A percentile compares a stretch with the other conserved stretches of the same genome.
Evolutionary conservation across 2,888 invertebrate genomes (phyloP).

Genomic region (Portevinia maculata): DNA sequence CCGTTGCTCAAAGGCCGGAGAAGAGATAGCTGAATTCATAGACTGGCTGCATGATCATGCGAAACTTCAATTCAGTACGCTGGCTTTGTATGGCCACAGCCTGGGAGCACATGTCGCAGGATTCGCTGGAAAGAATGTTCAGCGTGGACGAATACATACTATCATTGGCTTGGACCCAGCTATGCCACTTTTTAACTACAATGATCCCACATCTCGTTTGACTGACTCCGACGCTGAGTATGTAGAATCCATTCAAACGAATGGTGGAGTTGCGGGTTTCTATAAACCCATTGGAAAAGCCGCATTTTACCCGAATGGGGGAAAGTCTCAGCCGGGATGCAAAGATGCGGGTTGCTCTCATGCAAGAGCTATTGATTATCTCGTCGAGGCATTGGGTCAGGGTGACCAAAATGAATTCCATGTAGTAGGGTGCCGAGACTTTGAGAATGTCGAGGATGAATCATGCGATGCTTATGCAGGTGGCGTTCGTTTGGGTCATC

Average conservation of each 20-base stretch:
- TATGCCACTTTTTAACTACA: slow-evolving; percentile 65
- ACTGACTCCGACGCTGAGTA: slow-evolving; percentile 70
- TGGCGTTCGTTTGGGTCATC: slow-evolving; percentile 27
- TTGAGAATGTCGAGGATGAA: slow-evolving; percentile 16
- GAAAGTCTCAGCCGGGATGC: slow-evolving; percentile 84
- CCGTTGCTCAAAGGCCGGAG: slow-evolving; percentile 71
- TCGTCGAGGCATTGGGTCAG: slow-evolving; percentile 79
- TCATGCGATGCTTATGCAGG: slow-evolving; percentile 7
- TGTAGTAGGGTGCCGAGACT: slow-evolving; percentile 23
- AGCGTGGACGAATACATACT: slow-evolving; percentile 84
- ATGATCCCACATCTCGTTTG: slow-evolving; percentile 54
- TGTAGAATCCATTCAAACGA: slow-evolving; percentile 75
- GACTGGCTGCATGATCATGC: slow-evolving; percentile 82
- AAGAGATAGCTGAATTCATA: slow-evolving; percentile 70
- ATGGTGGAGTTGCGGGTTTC: slow-evolving; percentile 71
- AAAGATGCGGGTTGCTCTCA: too few relatives aligned
- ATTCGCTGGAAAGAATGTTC: slow-evolving; percentile 84
- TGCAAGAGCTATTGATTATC: slow-evolving; percentile 79
- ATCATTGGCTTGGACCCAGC: slow-evolving; percentile 82
- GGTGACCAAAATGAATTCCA: slow-evolving; percentile 7
- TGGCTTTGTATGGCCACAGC: slow-evolving; percentile 84
- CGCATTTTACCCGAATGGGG: slow-evolving; percentile 83
- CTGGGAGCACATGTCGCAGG: slow-evolving; percentile 85
- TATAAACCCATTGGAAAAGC: slow-evolving; percentile 77
- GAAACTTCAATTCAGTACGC: slow-evolving; percentile 83